Conservation (phyloP, 2,113 vertebrate genomes). For the Drymodes brunneopygia region DNA sequence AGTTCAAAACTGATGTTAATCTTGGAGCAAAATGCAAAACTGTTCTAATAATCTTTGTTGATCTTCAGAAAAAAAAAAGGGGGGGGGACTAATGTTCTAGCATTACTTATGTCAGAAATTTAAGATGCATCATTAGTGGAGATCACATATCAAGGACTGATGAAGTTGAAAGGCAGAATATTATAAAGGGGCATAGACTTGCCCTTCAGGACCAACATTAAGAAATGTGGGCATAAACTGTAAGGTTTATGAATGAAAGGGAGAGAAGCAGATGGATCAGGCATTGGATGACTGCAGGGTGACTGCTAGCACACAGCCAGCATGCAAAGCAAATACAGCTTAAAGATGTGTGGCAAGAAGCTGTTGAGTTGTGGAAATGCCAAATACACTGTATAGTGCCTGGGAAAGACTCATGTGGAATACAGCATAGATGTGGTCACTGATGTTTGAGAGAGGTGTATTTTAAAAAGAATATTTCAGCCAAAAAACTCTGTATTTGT, state of each 20-base stretch:
- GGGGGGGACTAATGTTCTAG: not conserved
- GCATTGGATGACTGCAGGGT: not conserved
- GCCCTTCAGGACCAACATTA: not conserved
- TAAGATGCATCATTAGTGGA: not conserved
- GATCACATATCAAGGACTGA: not conserved
- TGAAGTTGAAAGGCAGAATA: not conserved
- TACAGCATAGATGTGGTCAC: not conserved
- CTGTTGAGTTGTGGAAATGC: not conserved
- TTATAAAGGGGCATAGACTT: fast-evolving
- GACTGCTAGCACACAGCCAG: not conserved
- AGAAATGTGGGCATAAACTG: not conserved
- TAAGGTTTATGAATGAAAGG: not conserved
- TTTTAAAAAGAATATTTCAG: not conserved
- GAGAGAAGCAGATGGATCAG: fast-evolving
- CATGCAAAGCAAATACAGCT: not conserved
- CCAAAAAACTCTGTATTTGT: not conserved
- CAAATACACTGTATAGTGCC: not conserved
- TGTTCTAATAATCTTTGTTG: not conserved
- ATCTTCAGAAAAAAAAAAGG: not conserved
- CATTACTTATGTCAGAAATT: not conserved
- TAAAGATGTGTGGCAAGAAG: not conserved
- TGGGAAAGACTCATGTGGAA: not conserved
- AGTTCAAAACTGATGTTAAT: not conserved
- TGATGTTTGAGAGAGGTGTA: not conserved
- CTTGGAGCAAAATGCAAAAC: not conserved